Base-by-base conservation (phyloP, 2,797 vertebrate genomes). In the Sebastolobus alascanus region DNA sequence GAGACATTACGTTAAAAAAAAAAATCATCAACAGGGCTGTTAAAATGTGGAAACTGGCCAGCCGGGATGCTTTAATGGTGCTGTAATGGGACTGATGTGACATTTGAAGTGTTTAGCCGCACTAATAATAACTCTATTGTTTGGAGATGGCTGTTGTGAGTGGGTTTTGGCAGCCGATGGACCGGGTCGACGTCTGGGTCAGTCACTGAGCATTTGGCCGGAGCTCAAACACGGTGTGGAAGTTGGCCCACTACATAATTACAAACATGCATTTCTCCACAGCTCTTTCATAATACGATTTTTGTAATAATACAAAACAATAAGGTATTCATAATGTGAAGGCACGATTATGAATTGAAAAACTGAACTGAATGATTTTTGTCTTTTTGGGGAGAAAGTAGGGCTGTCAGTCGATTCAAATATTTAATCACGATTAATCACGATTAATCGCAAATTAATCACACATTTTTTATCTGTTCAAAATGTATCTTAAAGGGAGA, bases 61-160 rank as follows among this genome's bases (percentile, higher is more conserved):
- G 60, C 18, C 2, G 1, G 46, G 58, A 83, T 77, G 72, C 40
- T 75, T 82, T 70, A 55, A 76, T 60, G 40, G 5, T 46, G 75
- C 54, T 43, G 70, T 82, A 80, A 83, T 78, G 70, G 68, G 75
- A 87, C 33, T 71, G 71, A 84, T 81, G 78, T 87, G 74, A 77
- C 77, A 78, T 85, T 83, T 84, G 40, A 73, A 80, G 82, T 33
- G 59, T 77, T 75, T 65, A 67, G 64, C 61, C 29, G 4, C 56
- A 31, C 60, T 73, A 83, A 84, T 90, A 91, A 90, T 91, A 91
- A 79, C 83, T 84, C 68, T 0, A 70, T 89, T 93, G 91, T 94
- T 86, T 54, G 60, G 52, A 64, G 73, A 54, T 75, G 73, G 66
- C 35, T 77, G 83, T 81, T 77, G 56, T 29, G 68, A 38, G 79